A percentile compares a stretch with the other conserved stretches of the same genome.
phyloP scores from a whole-genome alignment of 2,888 invertebrate genomes.

The Loripinus fragilis region DNA sequence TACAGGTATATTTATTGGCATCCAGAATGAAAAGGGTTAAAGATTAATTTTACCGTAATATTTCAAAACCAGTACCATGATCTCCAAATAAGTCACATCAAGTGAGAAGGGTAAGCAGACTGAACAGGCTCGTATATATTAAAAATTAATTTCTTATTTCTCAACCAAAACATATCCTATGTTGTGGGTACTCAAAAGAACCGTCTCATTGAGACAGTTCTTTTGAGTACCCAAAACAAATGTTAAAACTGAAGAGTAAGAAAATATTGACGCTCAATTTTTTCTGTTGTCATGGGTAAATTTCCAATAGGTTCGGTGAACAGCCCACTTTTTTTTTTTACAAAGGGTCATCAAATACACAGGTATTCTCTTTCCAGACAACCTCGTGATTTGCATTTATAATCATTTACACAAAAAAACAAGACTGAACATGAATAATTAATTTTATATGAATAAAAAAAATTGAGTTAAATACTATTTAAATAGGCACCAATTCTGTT shows the following conservation, averaged over 20 bases:
- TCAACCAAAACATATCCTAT: background rate
- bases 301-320: background rate
- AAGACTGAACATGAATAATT: background rate
- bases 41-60: background rate
- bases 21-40: background rate
- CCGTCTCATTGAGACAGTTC: background rate
- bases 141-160: slow-evolving; percentile 4
- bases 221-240: background rate
- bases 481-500: background rate
- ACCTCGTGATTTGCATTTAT: too few species aligned
- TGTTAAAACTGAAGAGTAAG: background rate
- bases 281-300: background rate
- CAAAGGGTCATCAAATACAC: background rate
- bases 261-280: background rate
- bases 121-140: too few species aligned
- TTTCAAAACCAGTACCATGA: too few species aligned
- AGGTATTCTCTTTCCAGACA: too few species aligned
- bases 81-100: too few species aligned
- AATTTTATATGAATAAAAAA: background rate
- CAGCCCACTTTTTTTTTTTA: background rate
- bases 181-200: background rate
- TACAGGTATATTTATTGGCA: background rate
- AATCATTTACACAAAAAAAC: too few species aligned
- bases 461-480: background rate
- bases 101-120: too few species aligned